Evolutionary conservation across 1,140 invertebrate species (phyloP).

Genomic region (Batillaria attramentaria): DNA sequence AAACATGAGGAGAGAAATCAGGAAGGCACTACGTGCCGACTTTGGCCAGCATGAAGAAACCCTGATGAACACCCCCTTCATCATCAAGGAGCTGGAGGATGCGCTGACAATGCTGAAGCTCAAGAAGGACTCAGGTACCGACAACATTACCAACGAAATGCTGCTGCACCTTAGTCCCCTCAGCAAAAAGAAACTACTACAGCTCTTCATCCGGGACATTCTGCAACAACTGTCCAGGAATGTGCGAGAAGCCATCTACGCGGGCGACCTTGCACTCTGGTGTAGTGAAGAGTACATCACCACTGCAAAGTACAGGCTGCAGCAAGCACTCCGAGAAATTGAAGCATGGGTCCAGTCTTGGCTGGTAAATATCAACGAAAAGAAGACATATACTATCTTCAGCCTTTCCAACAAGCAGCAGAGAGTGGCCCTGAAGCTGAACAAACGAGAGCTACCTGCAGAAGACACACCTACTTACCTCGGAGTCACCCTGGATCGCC

Average conservation of each 20-base stretch:
- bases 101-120: background rate
- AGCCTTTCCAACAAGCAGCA: no score
- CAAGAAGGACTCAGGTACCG: slow-evolving; percentile 17
- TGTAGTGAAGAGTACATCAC: no score
- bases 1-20: background rate
- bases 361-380: no score
- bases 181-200: background rate
- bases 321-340: no score
- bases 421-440: no score
- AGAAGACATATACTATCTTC: no score
- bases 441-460: no score
- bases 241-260: no score
- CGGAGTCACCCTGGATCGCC: background rate
- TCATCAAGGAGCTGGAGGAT: background rate
- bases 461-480: background rate
- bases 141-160: slow-evolving; percentile 29
- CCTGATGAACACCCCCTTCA: background rate
- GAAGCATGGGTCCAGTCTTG: no score
- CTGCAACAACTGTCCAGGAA: no score
- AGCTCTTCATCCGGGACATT: background rate
- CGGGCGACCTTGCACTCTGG: no score
- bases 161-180: background rate
- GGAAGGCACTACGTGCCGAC: background rate
- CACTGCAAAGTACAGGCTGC: no score
- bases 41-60: background rate